A percentile compares a stretch with the other conserved stretches of the same genome.
These are phyloP conservation scores for Entomobrya multifasciata DNA, from an alignment of 2,888 invertebrate species.

Conservation along the genomic window DNA sequence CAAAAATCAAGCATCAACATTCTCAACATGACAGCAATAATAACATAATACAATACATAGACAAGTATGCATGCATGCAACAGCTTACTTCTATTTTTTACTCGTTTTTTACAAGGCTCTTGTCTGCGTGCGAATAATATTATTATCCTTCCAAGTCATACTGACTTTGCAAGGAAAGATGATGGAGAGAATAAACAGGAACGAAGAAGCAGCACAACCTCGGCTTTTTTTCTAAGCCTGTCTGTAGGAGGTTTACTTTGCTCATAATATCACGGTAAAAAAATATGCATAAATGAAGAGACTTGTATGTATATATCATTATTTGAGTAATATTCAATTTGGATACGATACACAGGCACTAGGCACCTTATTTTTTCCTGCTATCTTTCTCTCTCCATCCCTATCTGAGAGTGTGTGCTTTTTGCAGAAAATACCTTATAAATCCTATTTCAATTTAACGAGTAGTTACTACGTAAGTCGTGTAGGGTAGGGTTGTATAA, in stretches of 20 bases:
- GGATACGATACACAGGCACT: conserved; percentile 16
- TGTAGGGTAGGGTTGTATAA: conserved; percentile 38
- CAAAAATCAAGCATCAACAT: conserved; percentile 41
- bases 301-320: conserved; percentile 46
- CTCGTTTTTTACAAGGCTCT: conserved; percentile 69
- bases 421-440: conserved; percentile 63
- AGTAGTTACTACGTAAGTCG: conserved; percentile 31
- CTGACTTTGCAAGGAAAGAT: conserved; percentile 57
- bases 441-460: conserved; percentile 55
- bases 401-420: conserved; percentile 32
- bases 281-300: conserved; percentile 45
- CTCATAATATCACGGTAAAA: conserved; percentile 26
- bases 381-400: conserved; percentile 28
- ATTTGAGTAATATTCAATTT: background rate
- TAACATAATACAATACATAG: conserved; percentile 27
- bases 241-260: conserved; percentile 59
- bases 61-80: conserved; percentile 60
- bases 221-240: conserved; percentile 41
- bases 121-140: conserved; percentile 65
- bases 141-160: conserved; percentile 69
- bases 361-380: conserved; percentile 63
- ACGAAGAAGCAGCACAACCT: conserved; percentile 58
- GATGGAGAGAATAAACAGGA: conserved; percentile 54
- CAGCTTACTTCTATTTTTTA: conserved; percentile 61
- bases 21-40: conserved; percentile 54